These are phyloP conservation scores for Nilaparvata lugens DNA, from an alignment of 1,140 invertebrate genomes.

Conservation along the genomic window DNA sequence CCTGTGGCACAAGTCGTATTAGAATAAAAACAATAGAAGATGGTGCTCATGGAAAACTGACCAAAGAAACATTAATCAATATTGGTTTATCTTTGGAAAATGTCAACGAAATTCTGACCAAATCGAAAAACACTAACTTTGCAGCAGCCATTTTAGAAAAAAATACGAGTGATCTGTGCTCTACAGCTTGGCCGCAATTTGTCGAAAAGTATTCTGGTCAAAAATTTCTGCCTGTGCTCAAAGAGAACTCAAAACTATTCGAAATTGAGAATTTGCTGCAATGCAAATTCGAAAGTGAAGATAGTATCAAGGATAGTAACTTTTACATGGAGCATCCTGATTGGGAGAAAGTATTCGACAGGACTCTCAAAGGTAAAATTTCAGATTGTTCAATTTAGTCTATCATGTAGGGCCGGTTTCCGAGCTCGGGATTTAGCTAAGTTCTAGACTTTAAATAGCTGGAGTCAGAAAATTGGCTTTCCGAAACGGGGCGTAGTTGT, in stretches of 20 bases:
- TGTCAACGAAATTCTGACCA: background rate
- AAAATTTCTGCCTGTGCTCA: background rate
- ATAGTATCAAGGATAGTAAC: too few relatives aligned
- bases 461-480: too few relatives aligned
- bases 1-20: slow-evolving; percentile 2
- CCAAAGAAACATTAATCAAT: background rate
- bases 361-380: slow-evolving; percentile 8
- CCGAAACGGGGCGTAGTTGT: too few relatives aligned
- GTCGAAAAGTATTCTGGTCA: background rate
- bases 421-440: too few relatives aligned
- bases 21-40: background rate
- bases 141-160: background rate
- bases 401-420: too few relatives aligned
- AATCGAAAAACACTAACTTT: background rate
- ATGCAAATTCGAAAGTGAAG: too few relatives aligned
- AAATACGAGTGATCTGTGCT: background rate
- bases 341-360: background rate
- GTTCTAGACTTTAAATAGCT: too few relatives aligned
- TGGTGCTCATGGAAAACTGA: background rate
- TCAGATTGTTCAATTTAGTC: background rate
- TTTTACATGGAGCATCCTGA: background rate
- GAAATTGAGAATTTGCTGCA: background rate
- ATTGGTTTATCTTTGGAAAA: background rate
- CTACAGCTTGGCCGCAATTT: slow-evolving; percentile 11
- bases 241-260: background rate